phyloP scores from a whole-genome alignment of 2,888 invertebrate species.

The Tipula helvola region DNA sequence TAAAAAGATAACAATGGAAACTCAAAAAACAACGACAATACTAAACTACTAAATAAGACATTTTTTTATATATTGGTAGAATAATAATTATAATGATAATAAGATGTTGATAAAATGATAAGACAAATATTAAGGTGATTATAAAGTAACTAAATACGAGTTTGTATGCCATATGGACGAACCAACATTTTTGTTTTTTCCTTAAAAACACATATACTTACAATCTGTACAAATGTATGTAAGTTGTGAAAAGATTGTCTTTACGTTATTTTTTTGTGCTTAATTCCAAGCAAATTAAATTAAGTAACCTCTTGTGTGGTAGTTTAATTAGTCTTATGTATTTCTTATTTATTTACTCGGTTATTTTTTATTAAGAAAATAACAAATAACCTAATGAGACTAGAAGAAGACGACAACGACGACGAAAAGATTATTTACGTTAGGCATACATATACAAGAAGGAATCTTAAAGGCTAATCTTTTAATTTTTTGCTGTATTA shows the following conservation, averaged over 20 bases:
- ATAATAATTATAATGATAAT: slow-evolving; percentile 4
- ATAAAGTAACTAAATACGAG: neutral
- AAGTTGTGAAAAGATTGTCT: neutral
- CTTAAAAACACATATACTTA: neutral
- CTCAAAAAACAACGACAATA: neutral
- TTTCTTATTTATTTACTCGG: neutral
- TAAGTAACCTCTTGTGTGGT: slow-evolving; percentile 8
- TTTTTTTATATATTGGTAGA: neutral
- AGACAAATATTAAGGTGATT: neutral
- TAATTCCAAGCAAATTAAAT: neutral
- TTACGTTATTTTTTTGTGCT: neutral
- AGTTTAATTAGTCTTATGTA: slow-evolving; percentile 8
- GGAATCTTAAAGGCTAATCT: neutral
- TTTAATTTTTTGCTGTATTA: neutral
- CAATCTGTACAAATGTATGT: neutral
- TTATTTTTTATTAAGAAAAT: neutral
- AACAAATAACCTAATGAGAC: slow-evolving; percentile 4
- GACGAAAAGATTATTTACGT: neutral
- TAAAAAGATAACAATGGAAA: neutral
- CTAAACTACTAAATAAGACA: neutral
- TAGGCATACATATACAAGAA: neutral
- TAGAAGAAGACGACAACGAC: neutral
- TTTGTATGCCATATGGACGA: neutral
- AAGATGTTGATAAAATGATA: neutral
- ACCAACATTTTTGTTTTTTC: neutral